phyloP scores from a whole-genome alignment of 2,888 invertebrate genomes.

The Apeira syringaria region DNA sequence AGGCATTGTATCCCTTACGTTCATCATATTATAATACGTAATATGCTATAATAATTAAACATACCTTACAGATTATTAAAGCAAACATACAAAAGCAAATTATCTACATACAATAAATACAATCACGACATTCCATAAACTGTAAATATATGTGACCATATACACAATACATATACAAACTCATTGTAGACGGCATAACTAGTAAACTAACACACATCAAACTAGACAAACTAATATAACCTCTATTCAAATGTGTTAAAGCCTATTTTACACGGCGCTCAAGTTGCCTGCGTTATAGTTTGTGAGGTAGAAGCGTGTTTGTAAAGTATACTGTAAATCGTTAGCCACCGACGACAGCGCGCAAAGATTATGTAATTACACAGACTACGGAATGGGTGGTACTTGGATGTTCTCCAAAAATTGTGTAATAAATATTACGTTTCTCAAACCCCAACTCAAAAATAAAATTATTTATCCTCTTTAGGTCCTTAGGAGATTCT shows the following conservation, averaged over 20 bases:
- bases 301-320: slow-evolving; percentile 50
- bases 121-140: slow-evolving; percentile 16
- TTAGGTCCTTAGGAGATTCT: too few species aligned
- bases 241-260: neutral
- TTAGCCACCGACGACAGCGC: slow-evolving; percentile 64
- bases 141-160: slow-evolving; percentile 5
- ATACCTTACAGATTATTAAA: neutral
- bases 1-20: too few species aligned
- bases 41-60: too few species aligned
- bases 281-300: slow-evolving; percentile 14
- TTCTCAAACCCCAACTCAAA: too few species aligned
- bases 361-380: slow-evolving; percentile 49
- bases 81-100: slow-evolving; percentile 1
- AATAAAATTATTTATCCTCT: too few species aligned
- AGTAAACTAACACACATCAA: slow-evolving; percentile 10
- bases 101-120: slow-evolving; percentile 6
- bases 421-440: too few species aligned
- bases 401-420: too few species aligned
- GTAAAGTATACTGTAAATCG: slow-evolving; percentile 52
- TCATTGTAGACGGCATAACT: slow-evolving; percentile 19
- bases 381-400: too few species aligned
- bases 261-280: neutral
- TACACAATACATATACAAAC: slow-evolving; percentile 15
- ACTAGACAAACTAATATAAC: neutral
- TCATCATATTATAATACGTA: too few species aligned